Evolutionary conservation across 2,113 vertebrate species (phyloP).

Genomic region (Neolamprologus brichardi): DNA sequence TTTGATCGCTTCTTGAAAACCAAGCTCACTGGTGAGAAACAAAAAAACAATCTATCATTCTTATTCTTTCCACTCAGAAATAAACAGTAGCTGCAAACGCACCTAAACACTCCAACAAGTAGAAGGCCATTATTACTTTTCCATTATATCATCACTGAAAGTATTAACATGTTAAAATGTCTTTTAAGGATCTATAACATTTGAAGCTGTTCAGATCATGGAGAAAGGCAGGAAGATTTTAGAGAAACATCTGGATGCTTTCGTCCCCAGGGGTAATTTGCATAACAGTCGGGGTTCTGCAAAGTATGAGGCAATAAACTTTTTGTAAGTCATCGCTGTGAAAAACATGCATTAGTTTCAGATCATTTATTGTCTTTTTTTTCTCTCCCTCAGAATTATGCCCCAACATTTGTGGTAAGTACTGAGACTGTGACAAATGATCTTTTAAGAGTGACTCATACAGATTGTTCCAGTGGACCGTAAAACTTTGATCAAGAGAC

Average conservation of each 20-base stretch:
- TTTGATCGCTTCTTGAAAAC: constrained; percentile 31
- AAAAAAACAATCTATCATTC: neutral
- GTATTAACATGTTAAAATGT: neutral
- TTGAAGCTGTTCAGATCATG: constrained; percentile 56
- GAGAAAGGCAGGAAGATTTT: constrained; percentile 61
- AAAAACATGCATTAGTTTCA: neutral
- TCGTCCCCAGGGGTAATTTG: constrained; percentile 48
- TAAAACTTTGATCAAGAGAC: neutral
- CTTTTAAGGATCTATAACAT: constrained; percentile 25
- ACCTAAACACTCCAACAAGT: neutral
- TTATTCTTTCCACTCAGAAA: neutral
- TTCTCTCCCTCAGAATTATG: constrained; percentile 54
- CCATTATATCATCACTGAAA: neutral
- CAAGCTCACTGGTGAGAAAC: constrained; percentile 9
- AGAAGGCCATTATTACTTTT: neutral
- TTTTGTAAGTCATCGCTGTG: neutral
- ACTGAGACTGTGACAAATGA: neutral
- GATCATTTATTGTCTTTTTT: neutral
- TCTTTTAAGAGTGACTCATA: neutral
- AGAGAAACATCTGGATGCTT: constrained; percentile 59
- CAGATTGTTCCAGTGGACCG: neutral
- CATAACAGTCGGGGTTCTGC: neutral
- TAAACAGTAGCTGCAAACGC: neutral
- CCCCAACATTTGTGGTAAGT: constrained; percentile 72
- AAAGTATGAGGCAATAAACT: neutral